Evolutionary conservation across 2,888 invertebrate genomes (phyloP), one percentile per base, ranked within the genome.

Genomic region (Tridacna gigas): DNA sequence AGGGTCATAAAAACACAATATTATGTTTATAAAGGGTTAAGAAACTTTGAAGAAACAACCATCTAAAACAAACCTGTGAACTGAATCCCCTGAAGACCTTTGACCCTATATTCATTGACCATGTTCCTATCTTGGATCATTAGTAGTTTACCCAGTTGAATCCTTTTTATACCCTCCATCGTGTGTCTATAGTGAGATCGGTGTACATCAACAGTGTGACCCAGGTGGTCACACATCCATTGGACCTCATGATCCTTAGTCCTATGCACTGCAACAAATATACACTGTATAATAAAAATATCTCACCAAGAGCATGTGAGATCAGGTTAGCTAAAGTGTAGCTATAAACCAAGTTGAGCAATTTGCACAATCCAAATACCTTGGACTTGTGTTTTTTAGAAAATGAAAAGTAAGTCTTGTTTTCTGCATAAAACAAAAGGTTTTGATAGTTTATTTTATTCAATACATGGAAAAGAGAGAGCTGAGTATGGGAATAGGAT

Each of bases 221-320:
- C 22, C 66, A 65, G 22, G 66, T n/a, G 12, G 13, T 25, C 66
- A 65, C 66, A 65, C n/a, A 65, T 11, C 11, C 66, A n/a, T n/a
- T n/a, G 66, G 22, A 65, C 66, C 11, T 65, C 66, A 65, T 26
- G 66, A 13, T 51, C 51, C 51, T 51, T 51, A 51, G 51, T 51
- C 51, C 51, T 51, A 51, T 51, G 18, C 51, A 51, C 51, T 51
- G 51, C 11, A 25, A 26, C 66, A 65, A 13, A n/a, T 26, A 65
- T 26, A 65, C n/a, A 65, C 66, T 15, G 13, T 25, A n/a, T 13
- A n/a, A 15, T n/a, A n/a, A 12, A 15, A 13, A 11, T 65, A 13
- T 26, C 13, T n/a, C 13, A 26, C 66, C 11, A 51, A 51, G 18
- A 51, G 13, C 51, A 13, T 51, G 12, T 51, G 18, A 51, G 13